Evolutionary conservation across 2,113 vertebrate species (phyloP), one percentile per base, ranked within the genome.

Genomic region (Opisthocomus hoazin): DNA sequence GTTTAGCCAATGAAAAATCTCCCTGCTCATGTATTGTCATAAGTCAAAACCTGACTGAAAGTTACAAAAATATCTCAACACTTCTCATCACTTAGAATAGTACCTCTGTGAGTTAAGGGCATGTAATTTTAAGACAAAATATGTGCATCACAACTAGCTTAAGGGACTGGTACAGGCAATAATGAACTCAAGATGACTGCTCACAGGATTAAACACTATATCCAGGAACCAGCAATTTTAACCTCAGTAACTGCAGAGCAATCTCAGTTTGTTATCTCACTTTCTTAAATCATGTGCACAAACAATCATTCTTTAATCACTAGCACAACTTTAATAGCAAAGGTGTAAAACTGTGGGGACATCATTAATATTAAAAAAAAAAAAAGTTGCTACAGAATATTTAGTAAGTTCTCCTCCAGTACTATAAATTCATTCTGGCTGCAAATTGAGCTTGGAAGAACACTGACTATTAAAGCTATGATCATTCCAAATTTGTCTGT

Each of bases 281-380:
- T 66, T 88, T 78, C 60, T 90, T 84, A 86, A 74, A 81, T 89
- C 56, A 78, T 84, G 91, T 80, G 23, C 54, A 88, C 58, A 54
- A 75, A n/a, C 20, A 68, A 78, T 78, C 60, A 43, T 61, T 94
- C 41, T 66, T 93, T 96, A 87, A 96, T 94, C 91, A 75, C 56
- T 37, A 90, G n/a, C 29, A 86, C 24, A 88, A 41, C 5, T 88
- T 88, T 65, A 87, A 83, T 34, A 91, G 46, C 29, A 80, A 90
- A 86, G 54, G 50, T 87, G n/a, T 87, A 95, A 83, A 95, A 87
- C 46, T 66, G 45, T 79, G 50, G 11, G 83, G 74, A 82, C 30
- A 93, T 46, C 64, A 87, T 75, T 93, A 73, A 76, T 69, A 24
- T 70, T 70, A 5, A 45, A 48, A 69, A 60, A 68, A 54, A 54